These are phyloP conservation scores for Malurus splendens DNA, from an alignment of 2,797 vertebrate species.

Conservation along the genomic window DNA sequence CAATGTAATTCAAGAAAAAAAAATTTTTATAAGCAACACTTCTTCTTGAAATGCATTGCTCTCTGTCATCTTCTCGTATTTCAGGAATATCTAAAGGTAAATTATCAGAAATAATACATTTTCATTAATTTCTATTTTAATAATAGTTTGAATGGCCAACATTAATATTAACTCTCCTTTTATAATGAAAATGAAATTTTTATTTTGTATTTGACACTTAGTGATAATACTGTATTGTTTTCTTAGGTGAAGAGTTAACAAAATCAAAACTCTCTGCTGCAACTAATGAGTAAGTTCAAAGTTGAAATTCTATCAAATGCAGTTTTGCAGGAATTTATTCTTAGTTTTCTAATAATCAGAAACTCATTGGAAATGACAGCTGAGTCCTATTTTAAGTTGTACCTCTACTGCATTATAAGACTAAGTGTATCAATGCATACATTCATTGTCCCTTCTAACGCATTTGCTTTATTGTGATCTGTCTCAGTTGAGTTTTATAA, in stretches of 20 bases:
- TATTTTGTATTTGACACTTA: slow-evolving; percentile 16
- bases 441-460: background rate
- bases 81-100: background rate
- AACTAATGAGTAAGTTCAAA: slow-evolving; percentile 84
- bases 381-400: background rate
- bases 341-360: background rate
- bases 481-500: background rate
- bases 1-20: background rate
- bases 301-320: background rate
- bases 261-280: slow-evolving; percentile 78
- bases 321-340: background rate
- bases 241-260: slow-evolving; percentile 88
- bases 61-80: background rate
- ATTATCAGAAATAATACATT: background rate
- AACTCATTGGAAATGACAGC: background rate
- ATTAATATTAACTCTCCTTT: background rate
- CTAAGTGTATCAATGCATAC: background rate
- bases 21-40: background rate
- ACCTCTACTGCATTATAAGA: background rate
- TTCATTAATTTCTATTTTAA: background rate
- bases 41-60: background rate
- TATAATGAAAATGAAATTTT: slow-evolving; percentile 1
- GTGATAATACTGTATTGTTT: slow-evolving; percentile 32
- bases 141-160: background rate
- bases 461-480: background rate